Conservation (phyloP, 2,888 invertebrate genomes). For the Elysia crispata region DNA sequence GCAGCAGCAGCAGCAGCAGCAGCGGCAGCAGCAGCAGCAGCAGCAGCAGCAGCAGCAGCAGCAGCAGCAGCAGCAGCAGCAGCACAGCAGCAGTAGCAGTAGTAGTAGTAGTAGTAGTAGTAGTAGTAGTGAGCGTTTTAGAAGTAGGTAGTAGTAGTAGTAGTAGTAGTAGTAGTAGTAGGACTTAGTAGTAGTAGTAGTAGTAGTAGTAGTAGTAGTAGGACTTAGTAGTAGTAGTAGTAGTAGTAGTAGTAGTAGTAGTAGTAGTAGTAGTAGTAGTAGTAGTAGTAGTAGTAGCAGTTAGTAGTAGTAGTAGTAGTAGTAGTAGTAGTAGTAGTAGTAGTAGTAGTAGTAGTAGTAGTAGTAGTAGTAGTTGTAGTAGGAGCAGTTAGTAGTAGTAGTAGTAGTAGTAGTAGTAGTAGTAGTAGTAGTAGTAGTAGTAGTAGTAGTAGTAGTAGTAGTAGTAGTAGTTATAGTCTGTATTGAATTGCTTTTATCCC, state of each 20-base stretch:
- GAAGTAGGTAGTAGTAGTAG: too few relatives aligned
- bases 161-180: too few relatives aligned
- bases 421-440: too few relatives aligned
- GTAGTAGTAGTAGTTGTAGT: slow-evolving; percentile 4
- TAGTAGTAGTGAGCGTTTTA: background rate
- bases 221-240: too few relatives aligned
- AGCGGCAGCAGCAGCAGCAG: background rate
- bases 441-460: too few relatives aligned
- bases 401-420: too few relatives aligned
- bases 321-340: slow-evolving; percentile 9
- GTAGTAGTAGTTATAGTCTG: too few relatives aligned
- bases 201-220: too few relatives aligned
- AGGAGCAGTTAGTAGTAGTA: too few relatives aligned
- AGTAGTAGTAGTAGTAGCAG: slow-evolving; percentile 4
- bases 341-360: slow-evolving; percentile 9
- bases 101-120: slow-evolving; percentile 9
- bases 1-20: background rate
- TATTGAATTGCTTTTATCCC: too few relatives aligned
- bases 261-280: background rate
- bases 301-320: background rate
- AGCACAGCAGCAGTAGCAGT: too few relatives aligned
- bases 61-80: background rate
- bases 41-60: background rate
- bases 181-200: too few relatives aligned
- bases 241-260: slow-evolving; percentile 3